phyloP scores from a whole-genome alignment of 2,113 vertebrate genomes.

The Sturnira hondurensis region DNA sequence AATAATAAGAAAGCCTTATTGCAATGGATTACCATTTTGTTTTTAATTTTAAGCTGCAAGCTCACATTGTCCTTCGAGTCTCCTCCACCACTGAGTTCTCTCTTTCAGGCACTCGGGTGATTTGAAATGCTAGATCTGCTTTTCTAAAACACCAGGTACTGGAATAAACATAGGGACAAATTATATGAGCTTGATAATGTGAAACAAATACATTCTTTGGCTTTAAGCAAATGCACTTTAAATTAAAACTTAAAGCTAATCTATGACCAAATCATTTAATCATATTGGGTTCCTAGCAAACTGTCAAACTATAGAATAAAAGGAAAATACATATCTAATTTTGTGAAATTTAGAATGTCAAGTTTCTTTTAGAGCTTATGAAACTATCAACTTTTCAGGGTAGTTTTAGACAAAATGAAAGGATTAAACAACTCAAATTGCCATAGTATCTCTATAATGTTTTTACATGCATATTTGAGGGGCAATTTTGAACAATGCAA shows the following conservation, averaged over 20 bases:
- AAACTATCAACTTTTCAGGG: background rate
- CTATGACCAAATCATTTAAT: background rate
- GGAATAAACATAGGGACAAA: background rate
- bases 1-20: background rate
- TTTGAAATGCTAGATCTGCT: slow-evolving; percentile 30
- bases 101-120: slow-evolving; percentile 19
- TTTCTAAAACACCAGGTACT: background rate
- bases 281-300: slow-evolving; percentile 3
- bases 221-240: background rate
- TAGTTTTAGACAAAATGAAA: background rate
- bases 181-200: background rate
- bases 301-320: background rate
- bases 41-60: slow-evolving; percentile 60
- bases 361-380: background rate
- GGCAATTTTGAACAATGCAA: background rate
- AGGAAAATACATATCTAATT: background rate
- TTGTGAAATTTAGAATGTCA: slow-evolving; percentile 15
- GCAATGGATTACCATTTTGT: background rate
- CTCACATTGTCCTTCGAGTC: slow-evolving; percentile 49
- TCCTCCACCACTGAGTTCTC: background rate
- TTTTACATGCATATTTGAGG: background rate
- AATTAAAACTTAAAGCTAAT: slow-evolving; percentile 13
- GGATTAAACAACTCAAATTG: background rate
- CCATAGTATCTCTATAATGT: background rate
- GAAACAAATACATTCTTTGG: background rate